Conservation (phyloP, 2,113 vertebrate genomes). For the Oryzias celebensis region DNA sequence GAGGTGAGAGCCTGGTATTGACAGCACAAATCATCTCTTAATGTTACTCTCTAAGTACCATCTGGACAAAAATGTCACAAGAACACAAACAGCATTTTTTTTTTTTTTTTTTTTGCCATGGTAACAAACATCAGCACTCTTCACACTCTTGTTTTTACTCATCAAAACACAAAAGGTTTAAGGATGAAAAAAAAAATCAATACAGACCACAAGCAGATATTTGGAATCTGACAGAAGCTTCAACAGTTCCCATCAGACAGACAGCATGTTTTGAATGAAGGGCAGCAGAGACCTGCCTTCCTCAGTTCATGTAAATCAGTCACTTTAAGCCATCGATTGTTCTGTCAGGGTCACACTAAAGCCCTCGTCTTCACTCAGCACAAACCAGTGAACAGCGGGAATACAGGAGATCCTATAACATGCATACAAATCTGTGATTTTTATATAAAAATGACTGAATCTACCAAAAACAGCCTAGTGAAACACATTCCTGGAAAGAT, state of each 20-base stretch:
- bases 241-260: slow-evolving; percentile 7
- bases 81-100: not conserved
- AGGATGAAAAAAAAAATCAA: slow-evolving; percentile 18
- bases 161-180: not conserved
- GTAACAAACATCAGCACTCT: not conserved
- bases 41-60: not conserved
- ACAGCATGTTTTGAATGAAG: slow-evolving; percentile 21
- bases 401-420: not conserved
- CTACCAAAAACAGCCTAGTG: not conserved
- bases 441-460: not conserved
- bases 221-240: slow-evolving; percentile 13
- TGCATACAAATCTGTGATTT: not conserved
- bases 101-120: not conserved
- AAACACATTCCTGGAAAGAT: slow-evolving; percentile 3
- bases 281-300: not conserved
- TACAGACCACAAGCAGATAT: slow-evolving; percentile 1
- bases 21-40: not conserved
- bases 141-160: not conserved
- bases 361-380: not conserved
- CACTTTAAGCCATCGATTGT: slow-evolving; percentile 19
- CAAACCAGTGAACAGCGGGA: not conserved
- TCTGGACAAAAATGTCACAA: not conserved
- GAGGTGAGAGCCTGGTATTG: not conserved
- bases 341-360: not conserved
- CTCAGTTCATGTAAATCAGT: slow-evolving; percentile 12